Percentiles rank a stretch among this genome's conserved stretches.
Evolutionary conservation across 2,113 vertebrate species (phyloP).

Genomic region (Ifrita kowaldi): DNA sequence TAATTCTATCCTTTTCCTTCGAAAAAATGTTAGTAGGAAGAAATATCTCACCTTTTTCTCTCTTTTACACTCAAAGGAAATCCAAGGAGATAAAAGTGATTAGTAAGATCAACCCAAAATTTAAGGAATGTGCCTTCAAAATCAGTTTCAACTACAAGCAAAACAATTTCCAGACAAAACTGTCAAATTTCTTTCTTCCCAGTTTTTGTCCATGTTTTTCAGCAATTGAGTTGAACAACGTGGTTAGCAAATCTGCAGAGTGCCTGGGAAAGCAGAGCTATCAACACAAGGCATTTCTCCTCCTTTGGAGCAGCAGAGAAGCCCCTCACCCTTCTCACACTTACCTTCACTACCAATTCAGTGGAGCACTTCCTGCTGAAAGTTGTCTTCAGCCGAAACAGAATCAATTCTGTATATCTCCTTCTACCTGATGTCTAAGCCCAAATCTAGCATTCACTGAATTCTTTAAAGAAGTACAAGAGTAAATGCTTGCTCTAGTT

Average conservation of each 20-base stretch:
- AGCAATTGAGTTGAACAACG: not conserved
- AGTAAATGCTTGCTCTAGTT: not conserved
- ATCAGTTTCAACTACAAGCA: not conserved
- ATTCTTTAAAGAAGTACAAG: not conserved
- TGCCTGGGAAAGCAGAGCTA: fast-evolving
- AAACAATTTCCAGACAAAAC: not conserved
- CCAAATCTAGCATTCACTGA: not conserved
- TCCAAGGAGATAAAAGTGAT: not conserved
- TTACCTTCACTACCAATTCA: not conserved
- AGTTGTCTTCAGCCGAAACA: not conserved
- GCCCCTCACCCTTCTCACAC: fast-evolving
- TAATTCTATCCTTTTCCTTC: not conserved
- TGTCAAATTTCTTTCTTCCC: not conserved
- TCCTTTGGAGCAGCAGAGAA: not conserved
- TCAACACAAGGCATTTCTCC: not conserved
- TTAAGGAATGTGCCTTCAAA: not conserved
- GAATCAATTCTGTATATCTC: not conserved
- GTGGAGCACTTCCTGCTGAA: not conserved
- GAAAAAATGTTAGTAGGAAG: not conserved
- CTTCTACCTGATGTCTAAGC: not conserved
- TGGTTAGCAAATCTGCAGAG: not conserved
- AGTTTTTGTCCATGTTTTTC: not conserved
- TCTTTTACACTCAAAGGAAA: not conserved
- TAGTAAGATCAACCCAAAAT: not conserved
- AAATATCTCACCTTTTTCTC: not conserved